Evolutionary conservation across 2,113 vertebrate genomes (phyloP).

Genomic region (Murina feae): DNA sequence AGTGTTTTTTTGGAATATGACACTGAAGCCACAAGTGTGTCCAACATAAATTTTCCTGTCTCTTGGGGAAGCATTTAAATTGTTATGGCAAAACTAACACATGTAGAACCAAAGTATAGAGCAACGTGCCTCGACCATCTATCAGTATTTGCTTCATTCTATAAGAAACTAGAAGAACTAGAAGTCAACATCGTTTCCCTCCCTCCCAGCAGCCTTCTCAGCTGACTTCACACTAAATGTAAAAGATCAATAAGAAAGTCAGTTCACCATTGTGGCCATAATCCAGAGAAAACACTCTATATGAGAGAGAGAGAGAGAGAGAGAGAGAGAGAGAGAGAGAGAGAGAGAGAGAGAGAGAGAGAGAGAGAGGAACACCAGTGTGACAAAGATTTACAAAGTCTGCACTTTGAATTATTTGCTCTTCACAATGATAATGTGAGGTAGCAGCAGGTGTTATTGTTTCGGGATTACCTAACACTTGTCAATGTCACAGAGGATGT

Average conservation of each 20-base stretch:
- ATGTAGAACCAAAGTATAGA: background rate
- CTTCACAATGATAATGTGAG: background rate
- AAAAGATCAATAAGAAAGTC: background rate
- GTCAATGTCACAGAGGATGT: background rate
- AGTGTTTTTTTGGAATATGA: conserved; percentile 13
- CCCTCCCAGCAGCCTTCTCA: background rate
- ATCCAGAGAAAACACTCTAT: background rate
- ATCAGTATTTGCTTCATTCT: background rate
- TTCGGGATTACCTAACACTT: background rate
- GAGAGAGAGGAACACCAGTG: background rate
- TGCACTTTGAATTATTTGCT: background rate
- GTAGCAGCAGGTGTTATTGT: background rate
- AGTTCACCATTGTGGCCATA: background rate
- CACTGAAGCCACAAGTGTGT: conserved; percentile 35
- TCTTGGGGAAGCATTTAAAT: conserved; percentile 21
- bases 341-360: background rate
- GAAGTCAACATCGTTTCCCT: background rate
- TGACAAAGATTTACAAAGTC: background rate
- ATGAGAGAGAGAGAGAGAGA: background rate
- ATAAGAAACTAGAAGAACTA: background rate
- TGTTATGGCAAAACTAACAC: conserved; percentile 46
- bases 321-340: background rate
- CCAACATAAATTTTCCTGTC: conserved; percentile 56
- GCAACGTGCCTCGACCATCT: background rate
- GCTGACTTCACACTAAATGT: conserved; percentile 1